Percentiles rank a stretch among this genome's conserved stretches.
phyloP scores from a whole-genome alignment of 2,113 vertebrate species.

The Herpetotheres cachinnans region DNA sequence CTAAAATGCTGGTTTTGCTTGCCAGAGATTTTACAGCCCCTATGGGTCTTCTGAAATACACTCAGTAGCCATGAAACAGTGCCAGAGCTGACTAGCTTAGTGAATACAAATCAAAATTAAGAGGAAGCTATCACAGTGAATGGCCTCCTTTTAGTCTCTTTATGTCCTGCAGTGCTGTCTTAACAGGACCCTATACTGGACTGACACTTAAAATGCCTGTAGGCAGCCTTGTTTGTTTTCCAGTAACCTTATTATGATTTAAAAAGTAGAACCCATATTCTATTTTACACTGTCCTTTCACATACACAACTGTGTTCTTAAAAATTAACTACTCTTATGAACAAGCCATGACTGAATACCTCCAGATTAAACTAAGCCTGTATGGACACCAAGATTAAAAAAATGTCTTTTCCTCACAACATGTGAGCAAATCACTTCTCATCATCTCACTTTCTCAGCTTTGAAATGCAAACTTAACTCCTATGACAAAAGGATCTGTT shows the following conservation, averaged over 20 bases:
- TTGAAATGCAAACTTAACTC: constrained; percentile 18
- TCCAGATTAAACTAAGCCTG: not conserved
- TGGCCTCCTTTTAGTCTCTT: not conserved
- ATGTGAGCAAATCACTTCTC: not conserved
- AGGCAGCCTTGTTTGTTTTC: not conserved
- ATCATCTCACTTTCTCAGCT: not conserved
- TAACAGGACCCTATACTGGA: not conserved
- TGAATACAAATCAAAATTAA: not conserved
- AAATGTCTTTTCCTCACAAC: not conserved
- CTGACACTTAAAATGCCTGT: not conserved
- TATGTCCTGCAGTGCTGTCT: not conserved
- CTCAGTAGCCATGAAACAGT: not conserved
- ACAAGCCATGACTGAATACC: not conserved
- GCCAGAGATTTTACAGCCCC: not conserved
- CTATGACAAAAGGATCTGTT: not conserved
- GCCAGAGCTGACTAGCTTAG: not conserved
- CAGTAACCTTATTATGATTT: not conserved
- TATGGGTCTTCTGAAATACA: not conserved
- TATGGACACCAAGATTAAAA: not conserved
- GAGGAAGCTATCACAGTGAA: not conserved
- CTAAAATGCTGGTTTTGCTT: not conserved
- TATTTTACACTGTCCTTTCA: not conserved
- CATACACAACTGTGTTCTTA: not conserved
- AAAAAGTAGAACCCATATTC: not conserved
- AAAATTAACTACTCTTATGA: not conserved